These are phyloP conservation scores for Brachionus rotundiformis DNA, from an alignment of 1,140 invertebrate species.

Conservation along the genomic window DNA sequence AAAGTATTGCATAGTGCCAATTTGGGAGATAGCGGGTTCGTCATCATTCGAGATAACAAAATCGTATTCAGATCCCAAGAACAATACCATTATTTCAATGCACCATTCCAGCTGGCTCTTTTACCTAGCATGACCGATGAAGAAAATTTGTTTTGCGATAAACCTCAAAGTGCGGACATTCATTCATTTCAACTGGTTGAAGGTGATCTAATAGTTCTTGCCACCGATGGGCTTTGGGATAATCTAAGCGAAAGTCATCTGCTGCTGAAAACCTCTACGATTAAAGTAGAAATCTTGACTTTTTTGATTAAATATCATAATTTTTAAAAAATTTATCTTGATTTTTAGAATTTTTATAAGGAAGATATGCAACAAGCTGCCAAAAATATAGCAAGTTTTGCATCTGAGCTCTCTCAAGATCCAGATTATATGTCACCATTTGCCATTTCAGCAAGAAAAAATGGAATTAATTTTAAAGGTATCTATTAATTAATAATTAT, in stretches of 20 bases:
- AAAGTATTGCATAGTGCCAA: constrained; percentile 89
- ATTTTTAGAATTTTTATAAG: constrained; percentile 59
- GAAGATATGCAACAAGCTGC: constrained; percentile 78
- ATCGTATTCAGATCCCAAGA: constrained; percentile 88
- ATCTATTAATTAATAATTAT: too few relatives aligned
- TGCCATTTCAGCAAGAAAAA: constrained; percentile 82
- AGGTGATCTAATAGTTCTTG: constrained; percentile 90
- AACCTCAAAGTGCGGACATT: constrained; percentile 85
- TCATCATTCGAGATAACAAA: constrained; percentile 74
- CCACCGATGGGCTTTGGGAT: constrained; percentile 96
- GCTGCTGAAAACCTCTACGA: constrained; percentile 74
- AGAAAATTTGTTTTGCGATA: constrained; percentile 60
- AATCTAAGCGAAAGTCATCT: constrained; percentile 89
- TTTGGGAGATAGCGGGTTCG: constrained; percentile 96
- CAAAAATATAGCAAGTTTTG: constrained; percentile 90
- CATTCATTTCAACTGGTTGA: constrained; percentile 85
- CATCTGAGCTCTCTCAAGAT: constrained; percentile 86
- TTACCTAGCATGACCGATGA: constrained; percentile 77
- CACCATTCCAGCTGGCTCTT: constrained; percentile 90
- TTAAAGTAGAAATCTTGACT: constrained; percentile 58
- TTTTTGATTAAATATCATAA: neutral
- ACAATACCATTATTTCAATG: constrained; percentile 97
- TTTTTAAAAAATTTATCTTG: constrained; percentile 32
- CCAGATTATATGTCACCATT: constrained; percentile 92
- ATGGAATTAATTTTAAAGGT: constrained; percentile 89